Base-by-base conservation (phyloP, 2,113 vertebrate genomes). In the Petromus typicus region DNA sequence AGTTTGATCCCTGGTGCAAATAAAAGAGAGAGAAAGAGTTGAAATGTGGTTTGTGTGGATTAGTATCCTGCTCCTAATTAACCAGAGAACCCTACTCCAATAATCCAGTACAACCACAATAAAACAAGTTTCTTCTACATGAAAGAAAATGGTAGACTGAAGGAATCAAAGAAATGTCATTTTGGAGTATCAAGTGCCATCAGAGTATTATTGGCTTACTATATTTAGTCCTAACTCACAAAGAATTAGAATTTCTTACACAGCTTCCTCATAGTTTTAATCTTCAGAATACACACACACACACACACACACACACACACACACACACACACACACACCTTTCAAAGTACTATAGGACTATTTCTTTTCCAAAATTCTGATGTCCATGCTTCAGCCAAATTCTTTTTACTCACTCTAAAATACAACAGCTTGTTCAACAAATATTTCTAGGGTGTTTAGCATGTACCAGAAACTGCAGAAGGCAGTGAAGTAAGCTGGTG, bases 201-300 rank as follows among this genome's bases (percentile, higher is more conserved):
- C 27, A 86, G n/a, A 51, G 9, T 48, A 76, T 76, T 32, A 67
- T 11, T 80, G 8, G 3, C 5, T 75, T 67, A 48, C 61, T 93
- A 14, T 17, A 48, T 90, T 91, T 79, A 69, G 69, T 81, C 45
- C 69, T 95, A 78, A 90, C 34, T 51, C 30, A 40, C 69, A 95
- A 69, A 80, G 82, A 90, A 79, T 8, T 22, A 78, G 5, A 59
- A 64, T 71, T 78, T 71, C 34, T 71, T 92, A 10, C 17, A 64
- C 54, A 71, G 25, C 88, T 48, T 7, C 11, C 89, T 27, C 25
- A 11, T 79, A 66, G 23, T 11, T 94, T 91, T 89, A 78, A 85
- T 86, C 22, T 48, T 90, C 64, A 83, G 93, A 30, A 91, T 57
- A 76, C 27, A 78, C 79, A 86, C 25, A 56, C 40, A n/a, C 69